phyloP scores from a whole-genome alignment of 1,140 invertebrate species.

The Microvelia longipes region DNA sequence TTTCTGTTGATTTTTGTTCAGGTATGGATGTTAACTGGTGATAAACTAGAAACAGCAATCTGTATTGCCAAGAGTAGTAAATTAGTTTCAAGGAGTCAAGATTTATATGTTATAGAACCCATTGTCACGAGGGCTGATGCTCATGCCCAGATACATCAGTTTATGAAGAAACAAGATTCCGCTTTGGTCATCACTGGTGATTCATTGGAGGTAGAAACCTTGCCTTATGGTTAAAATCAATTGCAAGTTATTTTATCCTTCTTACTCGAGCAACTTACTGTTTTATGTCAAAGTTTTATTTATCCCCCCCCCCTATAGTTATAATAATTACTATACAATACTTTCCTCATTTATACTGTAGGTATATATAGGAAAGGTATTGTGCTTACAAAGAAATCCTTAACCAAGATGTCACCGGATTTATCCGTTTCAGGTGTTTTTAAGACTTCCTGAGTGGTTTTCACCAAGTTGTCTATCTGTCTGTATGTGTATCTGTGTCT shows the following conservation, averaged over 20 bases:
- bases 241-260: neutral
- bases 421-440: no score
- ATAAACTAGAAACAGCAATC: conserved; percentile 95
- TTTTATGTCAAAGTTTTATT: neutral
- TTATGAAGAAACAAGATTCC: conserved; percentile 70
- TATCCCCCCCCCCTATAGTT: no score
- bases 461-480: no score
- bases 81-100: conserved; percentile 55
- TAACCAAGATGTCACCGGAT: no score
- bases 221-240: neutral
- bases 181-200: conserved; percentile 86
- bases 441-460: no score
- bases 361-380: no score
- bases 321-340: no score
- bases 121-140: conserved; percentile 70
- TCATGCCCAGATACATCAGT: conserved; percentile 79
- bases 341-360: no score
- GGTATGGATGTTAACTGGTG: conserved; percentile 99
- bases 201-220: conserved; percentile 60
- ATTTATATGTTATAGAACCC: conserved; percentile 57
- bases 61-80: conserved; percentile 95
- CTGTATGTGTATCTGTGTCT: no score
- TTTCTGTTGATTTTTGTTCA: no score
- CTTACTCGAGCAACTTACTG: neutral
- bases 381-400: no score